Conservation (phyloP, 2,113 vertebrate species). For the Austrofundulus limnaeus region DNA sequence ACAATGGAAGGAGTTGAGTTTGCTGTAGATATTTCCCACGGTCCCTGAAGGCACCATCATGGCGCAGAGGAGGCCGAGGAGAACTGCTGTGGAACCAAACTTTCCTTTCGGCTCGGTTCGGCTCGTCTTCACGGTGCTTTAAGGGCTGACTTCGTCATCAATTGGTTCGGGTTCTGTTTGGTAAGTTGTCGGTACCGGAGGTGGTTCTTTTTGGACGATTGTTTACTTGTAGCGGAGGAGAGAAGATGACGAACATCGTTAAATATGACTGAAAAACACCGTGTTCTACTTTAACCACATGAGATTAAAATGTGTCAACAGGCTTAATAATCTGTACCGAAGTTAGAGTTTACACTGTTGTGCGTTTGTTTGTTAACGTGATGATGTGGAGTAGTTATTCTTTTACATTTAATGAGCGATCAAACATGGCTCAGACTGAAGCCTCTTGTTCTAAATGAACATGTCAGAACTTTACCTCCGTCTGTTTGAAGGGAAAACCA, state of each 20-base stretch:
- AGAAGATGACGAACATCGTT: background rate
- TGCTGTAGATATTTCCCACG: background rate
- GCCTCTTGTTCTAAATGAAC: too few relatives aligned
- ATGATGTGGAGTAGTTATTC: too few relatives aligned
- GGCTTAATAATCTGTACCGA: too few relatives aligned
- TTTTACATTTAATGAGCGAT: too few relatives aligned
- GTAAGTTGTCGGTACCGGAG: conserved; percentile 43
- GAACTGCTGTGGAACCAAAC: conserved; percentile 33
- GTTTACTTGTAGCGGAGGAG: background rate
- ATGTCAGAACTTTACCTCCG: too few relatives aligned
- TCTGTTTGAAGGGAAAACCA: too few relatives aligned
- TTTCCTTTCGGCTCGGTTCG: conserved; percentile 32
- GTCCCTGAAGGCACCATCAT: conserved; percentile 61
- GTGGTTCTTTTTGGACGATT: background rate
- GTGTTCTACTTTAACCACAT: too few relatives aligned
- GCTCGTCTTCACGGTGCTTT: background rate
- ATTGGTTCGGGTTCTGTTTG: background rate
- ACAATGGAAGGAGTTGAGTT: background rate
- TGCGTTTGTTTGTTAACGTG: too few relatives aligned
- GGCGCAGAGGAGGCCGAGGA: conserved; percentile 62
- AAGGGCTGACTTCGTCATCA: background rate
- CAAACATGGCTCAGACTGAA: too few relatives aligned
- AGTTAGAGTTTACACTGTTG: too few relatives aligned
- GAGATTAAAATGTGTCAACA: too few relatives aligned
- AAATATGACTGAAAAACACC: background rate